phyloP scores from a whole-genome alignment of 1,140 invertebrate genomes.

The Choristoneura fumiferana region DNA sequence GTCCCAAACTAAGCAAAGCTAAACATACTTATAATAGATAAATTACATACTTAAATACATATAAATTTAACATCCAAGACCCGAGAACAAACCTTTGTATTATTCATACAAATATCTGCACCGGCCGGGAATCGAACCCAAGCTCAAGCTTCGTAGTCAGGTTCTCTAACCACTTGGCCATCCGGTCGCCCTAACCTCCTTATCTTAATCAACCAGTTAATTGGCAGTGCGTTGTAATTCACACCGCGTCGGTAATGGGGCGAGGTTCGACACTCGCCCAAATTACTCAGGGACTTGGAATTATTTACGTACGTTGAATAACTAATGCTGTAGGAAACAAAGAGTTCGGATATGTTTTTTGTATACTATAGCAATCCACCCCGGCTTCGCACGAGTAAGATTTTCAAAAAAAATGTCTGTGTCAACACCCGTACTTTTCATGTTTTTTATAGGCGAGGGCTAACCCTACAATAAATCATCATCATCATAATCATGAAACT shows the following conservation, averaged over 20 bases:
- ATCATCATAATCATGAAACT: too few species aligned
- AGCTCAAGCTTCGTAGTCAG: neutral
- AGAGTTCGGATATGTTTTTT: neutral
- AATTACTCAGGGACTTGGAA: neutral
- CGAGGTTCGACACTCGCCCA: neutral
- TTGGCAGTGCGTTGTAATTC: neutral
- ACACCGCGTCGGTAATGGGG: neutral
- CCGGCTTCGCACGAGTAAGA: neutral
- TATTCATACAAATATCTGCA: too few species aligned
- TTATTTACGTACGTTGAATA: slow-evolving; percentile 1
- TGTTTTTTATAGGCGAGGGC: neutral
- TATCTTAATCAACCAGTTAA: neutral
- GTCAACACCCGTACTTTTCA: neutral
- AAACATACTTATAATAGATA: neutral
- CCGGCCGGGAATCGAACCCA: too few species aligned
- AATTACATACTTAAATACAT: too few species aligned
- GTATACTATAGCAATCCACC: too few species aligned
- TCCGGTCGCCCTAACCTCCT: neutral
- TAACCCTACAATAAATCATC: too few species aligned
- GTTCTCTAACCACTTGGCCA: too few species aligned
- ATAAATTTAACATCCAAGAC: too few species aligned
- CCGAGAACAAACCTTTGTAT: too few species aligned
- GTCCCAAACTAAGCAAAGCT: too few species aligned
- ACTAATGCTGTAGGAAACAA: neutral
- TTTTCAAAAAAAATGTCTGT: neutral